phyloP scores from a whole-genome alignment of 1,140 invertebrate species.

The Zaprionus inermis region DNA sequence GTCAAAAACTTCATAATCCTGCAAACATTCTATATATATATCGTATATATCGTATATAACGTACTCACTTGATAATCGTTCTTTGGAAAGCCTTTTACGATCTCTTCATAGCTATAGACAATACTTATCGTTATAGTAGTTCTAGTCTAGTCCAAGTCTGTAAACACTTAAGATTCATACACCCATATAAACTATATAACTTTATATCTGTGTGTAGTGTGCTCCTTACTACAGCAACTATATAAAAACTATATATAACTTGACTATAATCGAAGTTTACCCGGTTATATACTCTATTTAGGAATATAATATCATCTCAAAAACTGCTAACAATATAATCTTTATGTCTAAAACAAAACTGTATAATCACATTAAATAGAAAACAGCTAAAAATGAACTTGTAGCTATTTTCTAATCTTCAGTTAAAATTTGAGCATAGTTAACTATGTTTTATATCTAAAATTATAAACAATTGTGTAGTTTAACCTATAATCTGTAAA shows the following conservation, averaged over 20 bases:
- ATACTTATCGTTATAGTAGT: neutral
- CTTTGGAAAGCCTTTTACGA: slow-evolving; percentile 43
- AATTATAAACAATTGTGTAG: too few relatives aligned
- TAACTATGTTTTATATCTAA: too few relatives aligned
- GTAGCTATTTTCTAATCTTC: slow-evolving; percentile 18
- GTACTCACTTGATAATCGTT: slow-evolving; percentile 46
- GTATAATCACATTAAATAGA: slow-evolving; percentile 31
- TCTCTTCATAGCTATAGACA: neutral
- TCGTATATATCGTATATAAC: slow-evolving; percentile 34
- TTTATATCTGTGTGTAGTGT: slow-evolving; percentile 60
- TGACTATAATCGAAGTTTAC: neutral
- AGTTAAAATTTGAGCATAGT: neutral
- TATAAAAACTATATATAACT: neutral
- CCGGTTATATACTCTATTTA: neutral
- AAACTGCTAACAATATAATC: neutral
- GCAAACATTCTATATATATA: slow-evolving; percentile 53
- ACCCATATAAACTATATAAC: slow-evolving; percentile 23
- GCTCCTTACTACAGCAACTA: slow-evolving; percentile 14
- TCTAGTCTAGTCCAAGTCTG: neutral
- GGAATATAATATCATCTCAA: neutral
- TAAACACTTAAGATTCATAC: slow-evolving; percentile 1
- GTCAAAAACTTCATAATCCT: slow-evolving; percentile 62
- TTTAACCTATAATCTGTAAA: too few relatives aligned
- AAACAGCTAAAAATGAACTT: slow-evolving; percentile 5
- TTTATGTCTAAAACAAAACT: neutral